Base-by-base conservation (phyloP, 2,797 vertebrate species). In the Gymnothorax javanicus region DNA sequence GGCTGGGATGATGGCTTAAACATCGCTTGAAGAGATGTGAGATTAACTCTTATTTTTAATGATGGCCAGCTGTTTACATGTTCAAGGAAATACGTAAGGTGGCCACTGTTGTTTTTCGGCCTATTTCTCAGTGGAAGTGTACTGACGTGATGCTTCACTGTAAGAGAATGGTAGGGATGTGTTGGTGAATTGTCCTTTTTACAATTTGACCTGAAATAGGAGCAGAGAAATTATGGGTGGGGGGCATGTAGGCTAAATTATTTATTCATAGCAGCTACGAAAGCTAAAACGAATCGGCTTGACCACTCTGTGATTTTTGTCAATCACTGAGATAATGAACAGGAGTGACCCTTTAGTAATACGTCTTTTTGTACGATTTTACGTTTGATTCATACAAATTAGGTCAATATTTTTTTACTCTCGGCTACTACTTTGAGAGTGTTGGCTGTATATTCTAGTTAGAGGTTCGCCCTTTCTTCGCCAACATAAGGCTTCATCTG, bases 321-420 rank as follows among this genome's bases (percentile, higher is more conserved):
- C 64, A 85, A 88, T 88, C 82, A 88, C 85, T 88, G 60, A 85
- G 86, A 60, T 57, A 87, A 75, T 56, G 75, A 79, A 20, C 11
- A 23, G 50, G 50, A 54, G 15, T 52, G 8, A 17, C 50, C 20
- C 7, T 79, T 23, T 23, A 54, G 43, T 79, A 12, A 23, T 79
- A 1, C 23, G 50, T 79, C 12, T 79, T 23, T 75, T 50, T 50
- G 8, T 12, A 75, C 73, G 13, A 71, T 6, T 75, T 17, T 75
- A 79, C 50, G 50, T 54, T 8, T 54, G 43, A 79, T 79, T 54
- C 20, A 79, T 79, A 23, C 75, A 13, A 79, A 20, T 52, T 79
- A 20, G 75, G 17, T 56, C 11, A n/a, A 54, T 17, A 9, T 52
- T 15, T 17, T 7, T 1, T 15, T 43, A 79, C 75, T 79, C 54